Percentiles rank a stretch among this genome's conserved stretches.
These are phyloP conservation scores for Ormyrus labotus DNA, from an alignment of 2,888 invertebrate genomes.

Conservation along the genomic window DNA sequence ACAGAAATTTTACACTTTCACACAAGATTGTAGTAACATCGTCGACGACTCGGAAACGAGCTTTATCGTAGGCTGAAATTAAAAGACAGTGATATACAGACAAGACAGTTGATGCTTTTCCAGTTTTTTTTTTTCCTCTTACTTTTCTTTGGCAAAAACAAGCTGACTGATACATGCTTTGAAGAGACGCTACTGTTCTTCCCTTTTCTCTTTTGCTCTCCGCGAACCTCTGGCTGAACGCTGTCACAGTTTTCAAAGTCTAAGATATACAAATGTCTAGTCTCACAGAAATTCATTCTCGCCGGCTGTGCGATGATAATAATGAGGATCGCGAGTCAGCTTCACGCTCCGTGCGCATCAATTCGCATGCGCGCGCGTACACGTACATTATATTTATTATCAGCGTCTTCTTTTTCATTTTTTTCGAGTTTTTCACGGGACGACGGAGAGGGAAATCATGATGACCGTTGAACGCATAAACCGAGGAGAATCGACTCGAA, in stretches of 20 bases:
- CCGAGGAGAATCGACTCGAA: too few relatives aligned
- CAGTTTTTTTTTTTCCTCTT: too few relatives aligned
- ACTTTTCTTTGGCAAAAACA: too few relatives aligned
- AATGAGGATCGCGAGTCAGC: neutral
- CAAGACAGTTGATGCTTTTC: too few relatives aligned
- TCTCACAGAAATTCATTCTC: slow-evolving; percentile 24
- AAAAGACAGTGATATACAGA: neutral
- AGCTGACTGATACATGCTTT: too few relatives aligned
- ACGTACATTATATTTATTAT: too few relatives aligned
- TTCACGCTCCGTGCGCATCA: neutral
- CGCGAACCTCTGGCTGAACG: too few relatives aligned
- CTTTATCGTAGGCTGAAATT: neutral
- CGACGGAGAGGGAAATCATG: slow-evolving; percentile 58
- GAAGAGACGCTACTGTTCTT: too few relatives aligned
- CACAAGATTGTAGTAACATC: neutral
- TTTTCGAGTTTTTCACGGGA: slow-evolving; percentile 51
- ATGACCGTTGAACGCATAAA: neutral
- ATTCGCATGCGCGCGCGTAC: slow-evolving; percentile 38
- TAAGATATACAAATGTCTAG: neutral
- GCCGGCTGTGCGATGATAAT: slow-evolving; percentile 16
- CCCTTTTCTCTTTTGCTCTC: too few relatives aligned
- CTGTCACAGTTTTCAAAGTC: neutral
- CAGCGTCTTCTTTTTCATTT: slow-evolving; percentile 5
- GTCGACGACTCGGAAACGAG: neutral
- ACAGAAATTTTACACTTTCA: slow-evolving; percentile 23